A percentile compares a stretch with the other conserved stretches of the same genome.
Conservation (phyloP, 2,797 vertebrate species). For the Acanthurus lineatus region DNA sequence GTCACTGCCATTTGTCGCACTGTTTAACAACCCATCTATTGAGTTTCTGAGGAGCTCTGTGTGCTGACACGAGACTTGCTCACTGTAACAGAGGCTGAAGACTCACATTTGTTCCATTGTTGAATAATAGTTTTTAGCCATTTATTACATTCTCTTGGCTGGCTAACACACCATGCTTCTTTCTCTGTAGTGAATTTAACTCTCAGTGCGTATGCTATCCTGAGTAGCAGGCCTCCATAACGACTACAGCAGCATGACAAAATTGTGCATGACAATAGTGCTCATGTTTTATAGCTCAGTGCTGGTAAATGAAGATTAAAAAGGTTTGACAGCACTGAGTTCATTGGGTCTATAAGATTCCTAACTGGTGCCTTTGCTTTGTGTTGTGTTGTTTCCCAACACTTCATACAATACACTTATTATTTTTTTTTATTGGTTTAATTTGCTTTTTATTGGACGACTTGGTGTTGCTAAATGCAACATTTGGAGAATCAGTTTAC, state of each 20-base stretch:
- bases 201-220: conserved; percentile 44
- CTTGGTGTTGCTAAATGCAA: conserved; percentile 28
- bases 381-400: conserved; percentile 4
- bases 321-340: conserved; percentile 20
- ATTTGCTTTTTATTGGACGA: conserved; percentile 30
- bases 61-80: conserved; percentile 24
- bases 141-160: conserved; percentile 46
- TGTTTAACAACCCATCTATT: conserved; percentile 4
- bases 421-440: conserved; percentile 9
- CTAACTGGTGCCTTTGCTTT: neutral
- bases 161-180: conserved; percentile 30
- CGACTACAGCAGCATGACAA: conserved; percentile 37
- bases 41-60: conserved; percentile 11
- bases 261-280: conserved; percentile 15
- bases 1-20: neutral
- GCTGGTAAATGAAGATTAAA: conserved; percentile 32
- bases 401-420: conserved; percentile 29
- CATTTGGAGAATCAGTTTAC: conserved; percentile 33
- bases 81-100: conserved; percentile 28
- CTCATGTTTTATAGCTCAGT: conserved; percentile 46
- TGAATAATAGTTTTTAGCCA: conserved; percentile 35
- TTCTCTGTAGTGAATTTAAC: conserved; percentile 38
- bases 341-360: conserved; percentile 32
- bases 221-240: conserved; percentile 41
- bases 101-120: conserved; percentile 50